Conservation (phyloP, 2,888 invertebrate species). For the Aleiodes alternator region DNA sequence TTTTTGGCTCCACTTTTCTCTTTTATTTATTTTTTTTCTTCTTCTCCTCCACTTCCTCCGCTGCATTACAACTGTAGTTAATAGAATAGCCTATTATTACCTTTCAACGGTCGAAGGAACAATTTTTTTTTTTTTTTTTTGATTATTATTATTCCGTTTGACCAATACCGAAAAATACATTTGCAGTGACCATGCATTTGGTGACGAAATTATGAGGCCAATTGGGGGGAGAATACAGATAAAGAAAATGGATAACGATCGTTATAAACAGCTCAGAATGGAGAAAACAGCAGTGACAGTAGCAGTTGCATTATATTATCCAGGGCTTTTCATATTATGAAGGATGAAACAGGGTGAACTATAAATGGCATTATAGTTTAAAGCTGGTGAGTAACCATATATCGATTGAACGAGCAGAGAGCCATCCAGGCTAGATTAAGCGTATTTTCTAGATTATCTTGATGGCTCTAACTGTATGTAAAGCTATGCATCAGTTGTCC, state of each 20-base stretch:
- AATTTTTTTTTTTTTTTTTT: too few relatives aligned
- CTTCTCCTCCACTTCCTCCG: not conserved
- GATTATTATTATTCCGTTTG: conserved; percentile 15
- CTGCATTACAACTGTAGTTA: conserved; percentile 24
- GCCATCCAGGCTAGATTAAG: conserved; percentile 17
- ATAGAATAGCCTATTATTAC: conserved; percentile 35
- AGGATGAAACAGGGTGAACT: not conserved
- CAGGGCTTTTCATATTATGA: conserved; percentile 11
- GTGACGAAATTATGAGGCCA: conserved; percentile 44
- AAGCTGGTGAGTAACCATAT: not conserved
- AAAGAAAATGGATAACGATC: conserved; percentile 25
- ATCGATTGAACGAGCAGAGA: conserved; percentile 9
- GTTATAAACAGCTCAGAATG: conserved; percentile 26
- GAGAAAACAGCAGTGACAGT: not conserved
- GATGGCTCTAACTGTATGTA: conserved; percentile 8
- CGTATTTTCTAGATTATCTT: conserved; percentile 16
- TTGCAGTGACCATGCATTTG: not conserved
- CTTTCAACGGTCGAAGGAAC: conserved; percentile 39
- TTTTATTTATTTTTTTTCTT: too few relatives aligned
- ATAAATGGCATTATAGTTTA: conserved; percentile 34
- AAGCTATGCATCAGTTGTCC: conserved; percentile 13
- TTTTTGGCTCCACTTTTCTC: conserved; percentile 35
- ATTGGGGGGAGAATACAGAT: conserved; percentile 20
- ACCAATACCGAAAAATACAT: conserved; percentile 14
- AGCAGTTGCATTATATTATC: conserved; percentile 36